Base-by-base conservation (phyloP, 2,797 vertebrate genomes). In the Poecilia picta region DNA sequence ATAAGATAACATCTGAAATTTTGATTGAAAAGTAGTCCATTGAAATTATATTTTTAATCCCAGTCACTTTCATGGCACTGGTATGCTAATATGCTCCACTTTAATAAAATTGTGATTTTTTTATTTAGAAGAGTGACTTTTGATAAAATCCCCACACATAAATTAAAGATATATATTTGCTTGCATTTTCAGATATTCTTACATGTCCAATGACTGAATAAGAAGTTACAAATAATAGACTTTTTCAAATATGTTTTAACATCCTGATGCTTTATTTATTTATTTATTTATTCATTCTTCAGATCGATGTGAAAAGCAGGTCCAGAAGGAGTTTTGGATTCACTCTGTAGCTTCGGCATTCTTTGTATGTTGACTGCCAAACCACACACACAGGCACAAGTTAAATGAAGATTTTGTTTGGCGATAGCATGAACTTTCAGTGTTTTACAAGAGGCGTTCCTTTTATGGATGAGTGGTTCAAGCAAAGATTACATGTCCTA, bases 11-110 rank as follows among this genome's bases (percentile, higher is more conserved):
- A 43, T 70, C 66, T 43, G 66, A 43, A 70, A 70, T 43, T 70
- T 43, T n/a, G 66, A 70, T 43, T 70, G 39, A 43, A 70, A 43
- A 70, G 39, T 25, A 70, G 66, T 70, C 39, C 10, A 43, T 12
- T 43, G 23, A 43, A 70, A 70, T 70, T 43, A 43, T 39, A 43
- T 70, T 25, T 70, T 43, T n/a, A 70, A 6, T 70, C 39, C 25
- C 39, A 23, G 39, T 25, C 66, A 70, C 66, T 70, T 70, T n/a
- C 39, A 70, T 70, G 66, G 39, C 23, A 43, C 20, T 73, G 33
- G 46, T 78, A 25, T 79, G 2, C 66, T 74, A 49, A 36, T 62
- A 66, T 51, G 72, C 36, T 66, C 53, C 39, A 70, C 23, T 70
- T 70, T 70, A 70, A 13, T 70, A n/a, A 70, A 70, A 41, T n/a